Conservation (phyloP, 2,797 vertebrate genomes). For the Onychomys torridus region DNA sequence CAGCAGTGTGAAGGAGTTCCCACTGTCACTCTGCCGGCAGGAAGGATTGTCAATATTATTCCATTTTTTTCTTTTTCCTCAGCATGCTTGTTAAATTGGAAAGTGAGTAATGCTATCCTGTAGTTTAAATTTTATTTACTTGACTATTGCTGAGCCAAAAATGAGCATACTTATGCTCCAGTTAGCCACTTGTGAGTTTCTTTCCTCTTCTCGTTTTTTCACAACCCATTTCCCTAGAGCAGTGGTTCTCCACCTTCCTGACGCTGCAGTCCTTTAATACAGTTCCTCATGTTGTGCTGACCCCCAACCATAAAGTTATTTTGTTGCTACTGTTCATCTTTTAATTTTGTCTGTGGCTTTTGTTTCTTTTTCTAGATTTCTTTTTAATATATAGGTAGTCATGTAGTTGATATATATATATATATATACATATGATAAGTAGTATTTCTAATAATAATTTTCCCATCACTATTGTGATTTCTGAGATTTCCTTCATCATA, state of each 20-base stretch:
- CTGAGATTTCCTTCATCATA: background rate
- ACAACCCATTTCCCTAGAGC: background rate
- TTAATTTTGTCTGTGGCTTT: background rate
- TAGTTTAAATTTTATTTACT: constrained; percentile 38
- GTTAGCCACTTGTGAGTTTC: background rate
- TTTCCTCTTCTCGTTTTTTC: background rate
- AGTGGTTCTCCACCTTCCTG: background rate
- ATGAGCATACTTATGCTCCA: background rate
- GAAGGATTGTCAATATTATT: background rate
- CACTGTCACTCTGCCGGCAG: background rate
- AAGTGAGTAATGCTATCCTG: background rate
- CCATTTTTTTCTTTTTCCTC: background rate
- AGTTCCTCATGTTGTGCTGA: background rate
- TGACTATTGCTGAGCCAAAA: background rate
- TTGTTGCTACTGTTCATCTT: background rate
- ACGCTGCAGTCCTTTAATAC: background rate
- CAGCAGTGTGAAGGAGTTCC: background rate
- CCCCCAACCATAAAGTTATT: background rate
- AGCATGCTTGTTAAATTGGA: constrained; percentile 13
- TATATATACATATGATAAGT: background rate
- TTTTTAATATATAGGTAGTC: background rate
- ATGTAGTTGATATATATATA: background rate
- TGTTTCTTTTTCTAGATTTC: background rate
- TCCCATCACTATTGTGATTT: background rate
- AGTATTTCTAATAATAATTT: constrained; percentile 12